Conservation (phyloP, 2,797 vertebrate genomes). For the Myotis vivesi region DNA sequence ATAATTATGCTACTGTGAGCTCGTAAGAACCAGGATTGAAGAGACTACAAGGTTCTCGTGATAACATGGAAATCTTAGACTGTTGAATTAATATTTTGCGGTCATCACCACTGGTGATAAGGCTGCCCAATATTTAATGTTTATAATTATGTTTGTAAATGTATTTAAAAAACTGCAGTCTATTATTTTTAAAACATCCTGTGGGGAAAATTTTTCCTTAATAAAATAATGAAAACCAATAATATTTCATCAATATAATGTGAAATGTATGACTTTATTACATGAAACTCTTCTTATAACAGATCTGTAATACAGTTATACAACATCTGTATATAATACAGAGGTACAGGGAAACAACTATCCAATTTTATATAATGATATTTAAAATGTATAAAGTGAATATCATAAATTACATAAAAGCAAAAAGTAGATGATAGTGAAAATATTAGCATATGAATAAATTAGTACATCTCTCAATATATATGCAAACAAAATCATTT, state of each 20-base stretch:
- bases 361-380: not conserved
- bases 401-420: not conserved
- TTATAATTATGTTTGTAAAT: not conserved
- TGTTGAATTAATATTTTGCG: conserved; percentile 12
- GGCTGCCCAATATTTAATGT: not conserved
- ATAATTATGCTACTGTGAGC: not conserved
- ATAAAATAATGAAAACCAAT: not conserved
- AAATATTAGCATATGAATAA: not conserved
- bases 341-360: not conserved
- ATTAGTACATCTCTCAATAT: not conserved
- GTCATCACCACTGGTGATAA: not conserved
- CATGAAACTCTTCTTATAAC: not conserved
- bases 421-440: not conserved
- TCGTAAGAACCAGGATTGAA: not conserved
- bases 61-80: not conserved
- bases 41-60: not conserved
- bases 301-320: not conserved
- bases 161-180: not conserved
- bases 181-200: not conserved
- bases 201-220: not conserved
- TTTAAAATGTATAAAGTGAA: not conserved
- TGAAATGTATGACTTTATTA: not conserved
- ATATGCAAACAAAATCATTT: not conserved
- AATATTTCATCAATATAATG: not conserved
- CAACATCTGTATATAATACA: not conserved